Evolutionary conservation across 2,797 vertebrate species (phyloP).

Genomic region (Epinephelus coioides): DNA sequence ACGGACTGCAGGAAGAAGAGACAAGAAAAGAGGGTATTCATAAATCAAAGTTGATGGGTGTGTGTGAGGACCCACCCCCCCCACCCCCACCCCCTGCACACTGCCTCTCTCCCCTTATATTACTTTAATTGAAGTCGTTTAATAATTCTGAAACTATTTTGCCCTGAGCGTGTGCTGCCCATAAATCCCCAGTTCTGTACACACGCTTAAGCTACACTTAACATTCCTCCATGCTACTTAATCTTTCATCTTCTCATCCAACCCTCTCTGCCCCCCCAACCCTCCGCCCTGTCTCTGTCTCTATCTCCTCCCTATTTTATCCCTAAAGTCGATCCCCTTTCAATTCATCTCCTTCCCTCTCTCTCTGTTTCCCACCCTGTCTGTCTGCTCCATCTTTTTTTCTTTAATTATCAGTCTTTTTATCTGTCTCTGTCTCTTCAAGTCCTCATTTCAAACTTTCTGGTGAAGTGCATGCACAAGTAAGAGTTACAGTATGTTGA

Average conservation of each 20-base stretch:
- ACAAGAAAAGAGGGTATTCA: conserved; percentile 57
- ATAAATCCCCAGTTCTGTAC: conserved; percentile 84
- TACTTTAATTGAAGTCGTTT: conserved; percentile 87
- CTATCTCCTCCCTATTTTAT: conserved; percentile 51
- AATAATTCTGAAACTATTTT: conserved; percentile 87
- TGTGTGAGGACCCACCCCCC: conserved; percentile 14
- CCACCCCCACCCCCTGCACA: conserved; percentile 4
- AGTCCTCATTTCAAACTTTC: not conserved
- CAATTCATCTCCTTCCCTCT: conserved; percentile 19
- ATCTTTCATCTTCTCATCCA: conserved; percentile 81
- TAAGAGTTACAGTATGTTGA: not conserved
- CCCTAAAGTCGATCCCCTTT: conserved; percentile 35
- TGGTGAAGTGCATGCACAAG: conserved; percentile 2
- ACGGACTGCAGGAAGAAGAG: conserved; percentile 37
- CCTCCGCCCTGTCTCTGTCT: conserved; percentile 55
- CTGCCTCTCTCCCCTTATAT: conserved; percentile 77
- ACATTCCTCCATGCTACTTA: conserved; percentile 84
- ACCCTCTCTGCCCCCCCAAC: conserved; percentile 36
- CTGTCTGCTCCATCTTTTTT: conserved; percentile 44
- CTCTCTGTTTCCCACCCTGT: conserved; percentile 44
- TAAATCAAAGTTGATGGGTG: conserved; percentile 74
- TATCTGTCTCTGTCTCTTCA: conserved; percentile 28
- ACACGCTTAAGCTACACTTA: conserved; percentile 84
- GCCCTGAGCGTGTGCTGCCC: conserved; percentile 79
- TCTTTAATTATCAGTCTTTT: conserved; percentile 64